These are phyloP conservation scores for Pentalonia nigronervosa DNA, from an alignment of 1,140 invertebrate genomes.

Conservation along the genomic window DNA sequence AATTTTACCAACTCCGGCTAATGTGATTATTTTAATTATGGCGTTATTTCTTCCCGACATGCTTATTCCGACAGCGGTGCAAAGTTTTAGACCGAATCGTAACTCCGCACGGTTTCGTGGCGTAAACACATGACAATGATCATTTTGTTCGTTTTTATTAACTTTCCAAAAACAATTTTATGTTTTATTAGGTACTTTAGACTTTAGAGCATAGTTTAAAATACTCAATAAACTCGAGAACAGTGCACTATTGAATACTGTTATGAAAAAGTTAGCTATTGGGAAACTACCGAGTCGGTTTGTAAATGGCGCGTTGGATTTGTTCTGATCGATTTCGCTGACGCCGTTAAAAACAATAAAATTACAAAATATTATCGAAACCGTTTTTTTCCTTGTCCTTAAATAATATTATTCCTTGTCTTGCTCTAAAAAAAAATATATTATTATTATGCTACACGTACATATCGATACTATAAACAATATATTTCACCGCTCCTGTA, in stretches of 20 bases:
- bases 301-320: background rate
- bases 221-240: background rate
- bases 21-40: constrained; percentile 22
- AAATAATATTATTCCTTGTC: background rate
- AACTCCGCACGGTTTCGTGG: background rate
- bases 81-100: background rate
- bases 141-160: background rate
- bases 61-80: background rate
- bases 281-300: background rate
- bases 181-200: background rate
- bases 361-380: constrained; percentile 6
- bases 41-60: background rate
- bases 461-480: background rate
- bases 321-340: background rate
- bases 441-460: background rate
- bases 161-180: background rate
- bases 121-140: background rate
- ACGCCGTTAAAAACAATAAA: constrained; percentile 21
- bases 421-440: background rate
- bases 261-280: background rate
- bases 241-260: background rate
- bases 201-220: background rate
- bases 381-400: background rate
- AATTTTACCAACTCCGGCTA: background rate
- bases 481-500: background rate